A percentile compares a stretch with the other conserved stretches of the same genome.
phyloP scores from a whole-genome alignment of 2,797 vertebrate genomes.

The Anguilla megastoma region DNA sequence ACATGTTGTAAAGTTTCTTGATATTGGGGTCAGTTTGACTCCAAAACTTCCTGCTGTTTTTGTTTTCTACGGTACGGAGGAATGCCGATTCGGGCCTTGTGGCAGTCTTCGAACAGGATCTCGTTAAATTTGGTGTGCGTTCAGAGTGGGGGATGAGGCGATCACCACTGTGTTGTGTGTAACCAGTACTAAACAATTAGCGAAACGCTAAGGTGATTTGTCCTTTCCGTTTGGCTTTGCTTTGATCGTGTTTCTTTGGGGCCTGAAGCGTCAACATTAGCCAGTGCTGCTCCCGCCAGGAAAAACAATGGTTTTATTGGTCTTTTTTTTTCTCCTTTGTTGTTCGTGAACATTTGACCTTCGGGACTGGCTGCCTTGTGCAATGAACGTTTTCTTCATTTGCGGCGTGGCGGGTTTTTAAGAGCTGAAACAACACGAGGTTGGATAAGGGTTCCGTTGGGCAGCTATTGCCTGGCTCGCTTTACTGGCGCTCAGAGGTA shows the following conservation, averaged over 20 bases:
- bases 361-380: not conserved
- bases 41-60: constrained; percentile 48
- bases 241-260: not conserved
- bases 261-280: not conserved
- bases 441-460: not conserved
- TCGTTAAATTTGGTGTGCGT: not conserved
- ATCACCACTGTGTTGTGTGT: constrained; percentile 49
- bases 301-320: not conserved
- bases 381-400: not conserved
- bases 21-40: constrained; percentile 42
- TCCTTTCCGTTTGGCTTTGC: not conserved
- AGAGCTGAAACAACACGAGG: constrained; percentile 6
- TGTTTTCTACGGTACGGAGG: constrained; percentile 34
- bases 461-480: not conserved
- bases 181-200: constrained; percentile 49
- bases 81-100: constrained; percentile 55
- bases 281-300: not conserved
- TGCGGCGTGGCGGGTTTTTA: not conserved
- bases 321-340: not conserved
- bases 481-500: not conserved
- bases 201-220: not conserved
- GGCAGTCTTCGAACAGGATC: constrained; percentile 24
- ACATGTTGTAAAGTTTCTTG: constrained; percentile 42
- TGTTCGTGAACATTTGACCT: constrained; percentile 21
- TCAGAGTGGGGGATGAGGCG: not conserved